Base-by-base conservation (phyloP, 2,113 vertebrate genomes). In the Condylura cristata region DNA sequence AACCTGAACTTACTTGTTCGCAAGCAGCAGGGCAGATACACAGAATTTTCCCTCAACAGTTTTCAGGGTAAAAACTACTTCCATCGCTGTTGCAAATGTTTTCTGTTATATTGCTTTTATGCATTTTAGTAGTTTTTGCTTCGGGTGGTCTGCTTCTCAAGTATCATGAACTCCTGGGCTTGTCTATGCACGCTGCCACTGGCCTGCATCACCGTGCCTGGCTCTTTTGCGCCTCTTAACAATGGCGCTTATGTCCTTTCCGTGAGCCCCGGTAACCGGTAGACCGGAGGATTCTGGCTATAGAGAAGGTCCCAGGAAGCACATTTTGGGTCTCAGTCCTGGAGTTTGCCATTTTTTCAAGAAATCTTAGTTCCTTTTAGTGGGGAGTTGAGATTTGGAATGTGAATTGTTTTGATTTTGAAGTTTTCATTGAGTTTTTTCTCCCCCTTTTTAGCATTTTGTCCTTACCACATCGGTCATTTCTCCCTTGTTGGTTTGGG, bases 381-480 rank as follows among this genome's bases (percentile, higher is more conserved):
- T 80, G 63, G 83, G 66, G 22, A 22, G 32, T 75, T 56, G 6
- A n/a, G 87, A 48, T 5, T 44, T 20, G 75, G 56, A 63, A 66
- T 88, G 26, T 48, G 65, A 32, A 28, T n/a, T 91, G 70, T 85
- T 79, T 84, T 90, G 56, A 68, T 92, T 68, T 80, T 87, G 61
- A 75, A 66, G 26, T 95, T 96, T 97, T 95, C 93, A 97, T 96
- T 94, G 53, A 17, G 10, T 83, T 94, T 44, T 61, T 56, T 76
- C 63, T 48, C 60, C 89, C 30, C 96, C 95, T 79, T 74, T 97
- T 39, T 94, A 99, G 99, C 99, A 41, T 99, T 99, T 97, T 99
- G 99, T 97, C 99, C 99, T 0, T 99, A 99, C 96, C 99, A 99
- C 96, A 99, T 99, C 46, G 99, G 99, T 70, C 99, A 99, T 97